These are phyloP conservation scores for Sepioteuthis lessoniana DNA, from an alignment of 2,888 invertebrate genomes.

Conservation along the genomic window DNA sequence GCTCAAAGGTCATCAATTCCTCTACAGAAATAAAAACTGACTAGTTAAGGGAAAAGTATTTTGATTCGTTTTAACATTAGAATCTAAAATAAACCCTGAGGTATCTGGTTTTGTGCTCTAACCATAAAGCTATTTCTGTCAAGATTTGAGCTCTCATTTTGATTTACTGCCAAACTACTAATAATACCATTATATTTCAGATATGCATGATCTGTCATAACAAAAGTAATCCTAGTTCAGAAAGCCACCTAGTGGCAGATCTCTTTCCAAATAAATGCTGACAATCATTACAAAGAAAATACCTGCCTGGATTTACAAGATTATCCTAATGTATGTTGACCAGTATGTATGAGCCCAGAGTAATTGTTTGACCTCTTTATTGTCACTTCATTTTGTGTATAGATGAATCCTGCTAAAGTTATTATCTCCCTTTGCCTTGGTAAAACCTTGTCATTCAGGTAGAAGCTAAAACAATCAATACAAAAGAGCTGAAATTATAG, in stretches of 20 bases:
- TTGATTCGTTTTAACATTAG: no score
- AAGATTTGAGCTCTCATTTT: background rate
- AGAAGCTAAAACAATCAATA: background rate
- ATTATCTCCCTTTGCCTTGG: background rate
- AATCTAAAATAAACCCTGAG: background rate
- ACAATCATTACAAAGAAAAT: background rate
- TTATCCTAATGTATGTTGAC: background rate
- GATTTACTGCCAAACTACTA: background rate
- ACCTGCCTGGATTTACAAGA: conserved; percentile 21
- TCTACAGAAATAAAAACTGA: no score
- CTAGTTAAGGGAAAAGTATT: no score
- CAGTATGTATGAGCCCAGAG: background rate
- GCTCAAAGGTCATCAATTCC: no score
- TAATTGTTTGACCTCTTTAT: conserved; percentile 17
- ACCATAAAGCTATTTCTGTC: background rate
- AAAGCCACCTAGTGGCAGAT: background rate
- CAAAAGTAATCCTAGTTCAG: background rate
- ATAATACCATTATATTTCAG: background rate
- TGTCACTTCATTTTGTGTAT: background rate
- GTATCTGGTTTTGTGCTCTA: background rate
- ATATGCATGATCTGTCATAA: background rate
- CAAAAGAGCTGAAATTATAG: background rate
- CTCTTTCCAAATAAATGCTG: conserved; percentile 33
- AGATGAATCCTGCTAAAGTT: background rate
- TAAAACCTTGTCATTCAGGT: background rate